Evolutionary conservation across 2,888 invertebrate genomes (phyloP), one percentile per base, ranked within the genome.

Genomic region (Macrostomum cliftonense): DNA sequence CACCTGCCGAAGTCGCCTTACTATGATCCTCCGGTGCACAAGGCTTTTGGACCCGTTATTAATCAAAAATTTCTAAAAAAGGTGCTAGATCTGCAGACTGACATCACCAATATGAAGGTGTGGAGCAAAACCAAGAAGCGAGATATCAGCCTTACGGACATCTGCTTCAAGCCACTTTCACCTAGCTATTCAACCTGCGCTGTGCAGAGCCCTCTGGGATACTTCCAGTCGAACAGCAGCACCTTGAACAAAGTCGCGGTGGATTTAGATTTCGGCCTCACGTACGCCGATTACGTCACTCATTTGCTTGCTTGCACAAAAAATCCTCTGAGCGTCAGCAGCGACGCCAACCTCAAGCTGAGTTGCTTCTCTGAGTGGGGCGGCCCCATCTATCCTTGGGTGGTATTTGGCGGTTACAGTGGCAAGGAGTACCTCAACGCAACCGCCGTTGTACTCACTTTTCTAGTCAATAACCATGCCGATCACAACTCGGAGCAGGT

Each of bases 151-250:
- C 56, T 70, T 45, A 76, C 79, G 47, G 81, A 89, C 60, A 83
- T 99, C 51, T 97, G 97, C 70, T 87, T 82, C 71, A 81, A 86
- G 0, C 95, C 97, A 0, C 72, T 97, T 54, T 75, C 78, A 11
- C 80, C 81, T 0, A 74, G 75, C 9, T 73, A 79, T 9, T 69
- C 75, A 0, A 75, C 82, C 59, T 99, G 97, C 71, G 79, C 81
- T 12, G 77, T 95, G 12, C 82, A 86, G 73, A 86, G 86, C 52
- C 74, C 85, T 38, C 82, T 88, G 79, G 89, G 91, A 42, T 97
- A 87, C 73, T 93, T 79, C 73, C 79, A 83, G 65, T 80, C 86
- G 63, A 76, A 77, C 40, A 11, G 39, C 13, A 14, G 39, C 14
- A 45, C 37, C 16, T 45, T 56, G 28, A 43, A 42, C 20, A 37